Evolutionary conservation across 2,113 vertebrate genomes (phyloP).

Genomic region (Anarrhichthys ocellatus): DNA sequence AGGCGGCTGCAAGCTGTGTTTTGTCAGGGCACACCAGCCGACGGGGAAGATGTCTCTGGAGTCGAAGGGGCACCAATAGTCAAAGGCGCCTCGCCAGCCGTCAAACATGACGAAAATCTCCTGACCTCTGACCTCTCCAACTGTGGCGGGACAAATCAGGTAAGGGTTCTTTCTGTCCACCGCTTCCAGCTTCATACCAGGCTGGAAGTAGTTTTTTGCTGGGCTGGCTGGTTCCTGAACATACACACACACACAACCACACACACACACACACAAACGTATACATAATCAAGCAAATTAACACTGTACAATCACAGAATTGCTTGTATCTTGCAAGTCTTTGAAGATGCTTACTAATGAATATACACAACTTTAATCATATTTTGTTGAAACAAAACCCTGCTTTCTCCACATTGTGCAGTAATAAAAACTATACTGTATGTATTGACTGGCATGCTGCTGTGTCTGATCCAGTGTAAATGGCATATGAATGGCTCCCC

Average conservation of each 20-base stretch:
- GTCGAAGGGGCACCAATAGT: conserved; percentile 97
- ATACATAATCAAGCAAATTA: background rate
- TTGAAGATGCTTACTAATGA: background rate
- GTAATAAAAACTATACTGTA: background rate
- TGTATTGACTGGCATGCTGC: background rate
- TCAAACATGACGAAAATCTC: conserved; percentile 96
- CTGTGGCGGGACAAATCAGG: conserved; percentile 95
- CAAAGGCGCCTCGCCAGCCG: conserved; percentile 94
- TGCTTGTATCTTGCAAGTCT: background rate
- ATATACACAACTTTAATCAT: background rate
- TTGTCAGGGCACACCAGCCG: conserved; percentile 93
- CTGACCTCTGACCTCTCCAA: conserved; percentile 91
- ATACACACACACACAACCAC: conserved; percentile 18
- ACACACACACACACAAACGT: background rate
- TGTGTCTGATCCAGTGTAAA: background rate
- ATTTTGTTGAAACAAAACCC: background rate
- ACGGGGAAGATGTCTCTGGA: conserved; percentile 97
- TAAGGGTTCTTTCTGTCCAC: conserved; percentile 97
- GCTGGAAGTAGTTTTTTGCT: conserved; percentile 89
- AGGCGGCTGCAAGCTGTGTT: conserved; percentile 93
- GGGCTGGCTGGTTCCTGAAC: conserved; percentile 90
- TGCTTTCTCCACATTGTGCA: background rate
- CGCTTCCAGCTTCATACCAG: conserved; percentile 97
- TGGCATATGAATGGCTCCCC: conserved; percentile 5
- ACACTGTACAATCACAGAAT: background rate